phyloP scores from a whole-genome alignment of 1,140 invertebrate species.

The Drosophila athabasca region DNA sequence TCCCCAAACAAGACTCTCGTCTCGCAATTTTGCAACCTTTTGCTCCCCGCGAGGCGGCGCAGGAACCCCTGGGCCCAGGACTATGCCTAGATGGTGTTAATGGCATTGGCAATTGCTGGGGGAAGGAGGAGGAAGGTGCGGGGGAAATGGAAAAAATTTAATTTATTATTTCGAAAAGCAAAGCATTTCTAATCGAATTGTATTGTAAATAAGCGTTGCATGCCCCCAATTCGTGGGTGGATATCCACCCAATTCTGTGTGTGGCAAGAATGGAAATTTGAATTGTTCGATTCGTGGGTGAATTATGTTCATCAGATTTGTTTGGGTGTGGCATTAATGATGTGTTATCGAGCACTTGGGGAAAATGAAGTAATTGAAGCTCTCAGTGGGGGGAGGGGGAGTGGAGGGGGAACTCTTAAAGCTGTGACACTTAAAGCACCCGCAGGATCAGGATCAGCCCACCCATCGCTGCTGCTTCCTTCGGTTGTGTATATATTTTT shows the following conservation, averaged over 20 bases:
- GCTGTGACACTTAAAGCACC: conserved; percentile 28
- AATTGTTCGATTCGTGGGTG: conserved; percentile 53
- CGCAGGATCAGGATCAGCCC: conserved; percentile 3
- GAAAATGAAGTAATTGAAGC: conserved; percentile 34
- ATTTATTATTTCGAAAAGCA: conserved; percentile 81
- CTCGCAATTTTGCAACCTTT: conserved; percentile 78
- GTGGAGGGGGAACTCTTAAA: neutral
- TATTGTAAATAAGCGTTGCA: conserved; percentile 71
- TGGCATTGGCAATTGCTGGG: conserved; percentile 66
- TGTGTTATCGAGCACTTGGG: conserved; percentile 37
- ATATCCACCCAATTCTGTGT: conserved; percentile 12
- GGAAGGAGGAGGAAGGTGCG: conserved; percentile 5
- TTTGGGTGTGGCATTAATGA: conserved; percentile 71
- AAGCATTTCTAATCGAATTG: conserved; percentile 82
- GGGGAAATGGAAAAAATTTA: conserved; percentile 54
- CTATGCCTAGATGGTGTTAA: conserved; percentile 58
- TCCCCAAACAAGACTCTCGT: conserved; percentile 57
- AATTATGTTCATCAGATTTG: conserved; percentile 69
- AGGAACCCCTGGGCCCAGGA: conserved; percentile 4
- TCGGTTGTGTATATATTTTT: conserved; percentile 61
- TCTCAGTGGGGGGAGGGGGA: neutral
- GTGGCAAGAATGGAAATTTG: conserved; percentile 41
- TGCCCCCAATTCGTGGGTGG: conserved; percentile 54
- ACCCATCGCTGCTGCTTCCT: neutral
- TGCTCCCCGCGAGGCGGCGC: conserved; percentile 57